Conservation (phyloP, 2,888 invertebrate species). For the Pyrocoelia pectoralis region DNA sequence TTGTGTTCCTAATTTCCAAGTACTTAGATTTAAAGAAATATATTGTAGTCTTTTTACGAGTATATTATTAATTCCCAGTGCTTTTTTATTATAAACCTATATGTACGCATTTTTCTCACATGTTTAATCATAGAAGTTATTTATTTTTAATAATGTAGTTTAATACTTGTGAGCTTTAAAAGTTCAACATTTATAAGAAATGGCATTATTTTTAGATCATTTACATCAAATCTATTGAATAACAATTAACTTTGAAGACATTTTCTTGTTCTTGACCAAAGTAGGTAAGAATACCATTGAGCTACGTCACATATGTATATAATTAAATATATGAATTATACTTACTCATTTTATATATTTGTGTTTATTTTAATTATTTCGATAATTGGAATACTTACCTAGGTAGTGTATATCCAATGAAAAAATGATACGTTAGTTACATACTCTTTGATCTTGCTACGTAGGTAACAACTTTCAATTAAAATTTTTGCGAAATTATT, state of each 20-base stretch:
- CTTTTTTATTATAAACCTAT: background rate
- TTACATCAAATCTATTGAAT: slow-evolving; percentile 16
- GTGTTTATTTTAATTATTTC: background rate
- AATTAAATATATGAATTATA: background rate
- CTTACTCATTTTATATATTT: background rate
- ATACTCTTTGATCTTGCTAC: too few species aligned
- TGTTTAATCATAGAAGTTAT: slow-evolving; percentile 1
- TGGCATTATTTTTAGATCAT: slow-evolving; percentile 34
- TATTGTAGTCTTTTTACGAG: background rate
- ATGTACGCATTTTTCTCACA: background rate
- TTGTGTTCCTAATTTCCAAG: slow-evolving; percentile 15
- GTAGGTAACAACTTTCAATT: too few species aligned
- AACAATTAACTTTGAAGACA: background rate
- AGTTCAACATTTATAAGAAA: slow-evolving; percentile 21
- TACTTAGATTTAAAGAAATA: slow-evolving; percentile 8
- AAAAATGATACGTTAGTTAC: too few species aligned
- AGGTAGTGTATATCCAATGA: too few species aligned
- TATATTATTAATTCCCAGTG: slow-evolving; percentile 6
- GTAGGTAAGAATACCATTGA: background rate
- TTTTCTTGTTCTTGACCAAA: slow-evolving; percentile 2
- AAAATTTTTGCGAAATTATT: too few species aligned
- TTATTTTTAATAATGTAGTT: slow-evolving; percentile 7
- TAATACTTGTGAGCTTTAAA: slow-evolving; percentile 12
- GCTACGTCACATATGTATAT: background rate
- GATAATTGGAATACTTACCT: too few species aligned